phyloP scores from a whole-genome alignment of 2,888 invertebrate genomes.

The Rhagophthalmus giganteus region DNA sequence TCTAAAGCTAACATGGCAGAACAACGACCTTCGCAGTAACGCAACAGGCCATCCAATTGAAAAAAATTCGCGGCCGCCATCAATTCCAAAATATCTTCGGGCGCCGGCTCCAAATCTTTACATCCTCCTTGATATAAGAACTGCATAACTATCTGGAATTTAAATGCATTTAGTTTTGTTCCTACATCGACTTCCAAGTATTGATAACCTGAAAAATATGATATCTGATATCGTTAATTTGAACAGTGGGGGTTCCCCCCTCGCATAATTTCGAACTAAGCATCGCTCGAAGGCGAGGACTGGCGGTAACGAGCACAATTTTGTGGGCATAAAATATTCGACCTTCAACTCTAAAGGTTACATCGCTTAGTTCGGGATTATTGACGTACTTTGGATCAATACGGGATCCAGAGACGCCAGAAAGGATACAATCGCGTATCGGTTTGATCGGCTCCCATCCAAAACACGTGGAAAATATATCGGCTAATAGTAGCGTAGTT shows the following conservation, averaged over 20 bases:
- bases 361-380: slow-evolving; percentile 89
- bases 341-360: slow-evolving; percentile 89
- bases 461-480: slow-evolving; percentile 87
- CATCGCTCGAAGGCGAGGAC: slow-evolving; percentile 84
- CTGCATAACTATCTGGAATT: slow-evolving; percentile 83
- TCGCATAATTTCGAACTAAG: slow-evolving; percentile 74
- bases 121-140: slow-evolving; percentile 90
- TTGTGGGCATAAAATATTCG: slow-evolving; percentile 91
- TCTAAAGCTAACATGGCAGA: slow-evolving; percentile 83
- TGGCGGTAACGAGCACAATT: slow-evolving; percentile 89
- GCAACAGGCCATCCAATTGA: slow-evolving; percentile 80
- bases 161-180: background rate
- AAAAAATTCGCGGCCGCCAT: slow-evolving; percentile 93
- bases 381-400: slow-evolving; percentile 94
- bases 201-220: slow-evolving; percentile 82
- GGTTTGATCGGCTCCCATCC: slow-evolving; percentile 84
- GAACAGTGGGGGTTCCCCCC: slow-evolving; percentile 79
- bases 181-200: background rate
- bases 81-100: slow-evolving; percentile 80
- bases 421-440: slow-evolving; percentile 68
- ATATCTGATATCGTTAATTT: slow-evolving; percentile 90
- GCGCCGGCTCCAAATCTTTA: slow-evolving; percentile 74
- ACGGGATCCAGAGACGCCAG: slow-evolving; percentile 69
- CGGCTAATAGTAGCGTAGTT: slow-evolving; percentile 81
- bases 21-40: slow-evolving; percentile 85